Conservation (phyloP, 1,140 invertebrate species). For the Drosophila micromelanica region DNA sequence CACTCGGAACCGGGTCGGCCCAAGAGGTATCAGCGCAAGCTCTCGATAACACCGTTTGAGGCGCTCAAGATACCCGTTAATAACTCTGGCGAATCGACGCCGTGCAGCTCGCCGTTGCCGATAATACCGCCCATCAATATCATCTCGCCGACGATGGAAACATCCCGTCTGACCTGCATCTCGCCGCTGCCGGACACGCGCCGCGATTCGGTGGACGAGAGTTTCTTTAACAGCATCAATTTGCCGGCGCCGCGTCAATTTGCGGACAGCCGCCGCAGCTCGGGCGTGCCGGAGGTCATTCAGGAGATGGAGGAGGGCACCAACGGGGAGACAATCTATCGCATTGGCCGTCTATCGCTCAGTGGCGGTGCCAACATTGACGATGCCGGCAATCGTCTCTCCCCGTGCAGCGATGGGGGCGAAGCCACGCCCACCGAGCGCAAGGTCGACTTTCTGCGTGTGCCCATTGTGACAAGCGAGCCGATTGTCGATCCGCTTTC, state of each 20-base stretch:
- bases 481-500: constrained; percentile 74
- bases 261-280: constrained; percentile 89
- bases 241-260: constrained; percentile 90
- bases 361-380: constrained; percentile 76
- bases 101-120: constrained; percentile 87
- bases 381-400: constrained; percentile 72
- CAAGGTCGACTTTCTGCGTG: constrained; percentile 75
- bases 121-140: constrained; percentile 85
- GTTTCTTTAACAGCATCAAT: constrained; percentile 84
- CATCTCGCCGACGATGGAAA: constrained; percentile 82
- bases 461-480: constrained; percentile 72
- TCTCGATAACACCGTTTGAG: constrained; percentile 78
- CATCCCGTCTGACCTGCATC: constrained; percentile 86
- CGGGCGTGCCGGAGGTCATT: constrained; percentile 86
- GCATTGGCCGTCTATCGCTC: constrained; percentile 67
- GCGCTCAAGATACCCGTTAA: constrained; percentile 68
- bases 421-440: constrained; percentile 59
- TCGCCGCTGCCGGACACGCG: constrained; percentile 89
- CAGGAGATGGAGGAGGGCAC: constrained; percentile 77
- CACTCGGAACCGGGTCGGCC: constrained; percentile 90
- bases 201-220: constrained; percentile 87
- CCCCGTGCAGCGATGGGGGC: constrained; percentile 57
- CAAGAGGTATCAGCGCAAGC: constrained; percentile 84
- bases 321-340: constrained; percentile 68
- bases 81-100: constrained; percentile 86